A percentile compares a stretch with the other conserved stretches of the same genome.
These are phyloP conservation scores for Pyrgus malvae DNA, from an alignment of 2,888 invertebrate species.

Conservation along the genomic window DNA sequence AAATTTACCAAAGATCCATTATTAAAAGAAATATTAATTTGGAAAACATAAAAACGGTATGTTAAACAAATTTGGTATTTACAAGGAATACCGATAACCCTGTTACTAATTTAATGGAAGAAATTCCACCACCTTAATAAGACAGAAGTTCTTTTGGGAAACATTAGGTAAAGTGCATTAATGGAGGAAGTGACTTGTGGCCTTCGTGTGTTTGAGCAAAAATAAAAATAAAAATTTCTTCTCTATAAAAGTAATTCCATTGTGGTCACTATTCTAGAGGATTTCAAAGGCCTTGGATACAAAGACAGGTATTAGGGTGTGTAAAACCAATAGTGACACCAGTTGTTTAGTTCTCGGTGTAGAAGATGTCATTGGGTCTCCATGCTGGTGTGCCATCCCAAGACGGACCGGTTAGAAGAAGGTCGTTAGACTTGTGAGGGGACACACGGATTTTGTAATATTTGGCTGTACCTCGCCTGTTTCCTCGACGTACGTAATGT, in stretches of 20 bases:
- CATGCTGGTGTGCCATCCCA: constrained; percentile 78
- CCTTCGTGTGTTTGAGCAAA: constrained; percentile 8
- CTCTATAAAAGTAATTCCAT: neutral
- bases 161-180: constrained; percentile 43
- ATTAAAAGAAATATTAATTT: constrained; percentile 30
- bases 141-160: constrained; percentile 55
- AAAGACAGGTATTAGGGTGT: constrained; percentile 54
- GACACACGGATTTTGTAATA: constrained; percentile 69
- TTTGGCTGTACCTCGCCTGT: constrained; percentile 91
- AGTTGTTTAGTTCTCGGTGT: constrained; percentile 66
- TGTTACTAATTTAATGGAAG: constrained; percentile 71
- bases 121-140: constrained; percentile 74
- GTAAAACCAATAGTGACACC: constrained; percentile 62
- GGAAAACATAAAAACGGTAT: constrained; percentile 40
- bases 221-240: neutral
- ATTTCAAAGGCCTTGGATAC: constrained; percentile 35
- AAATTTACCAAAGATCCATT: constrained; percentile 20
- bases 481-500: constrained; percentile 96
- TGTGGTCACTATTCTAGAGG: constrained; percentile 5
- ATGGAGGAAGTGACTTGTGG: constrained; percentile 41
- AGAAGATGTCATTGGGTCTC: constrained; percentile 54
- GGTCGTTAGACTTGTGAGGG: constrained; percentile 79
- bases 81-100: constrained; percentile 65
- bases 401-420: constrained; percentile 79
- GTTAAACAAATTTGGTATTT: constrained; percentile 66